A percentile compares a stretch with the other conserved stretches of the same genome.
These are phyloP conservation scores for Nesogale talazaci DNA, from an alignment of 2,113 vertebrate species.

Conservation along the genomic window DNA sequence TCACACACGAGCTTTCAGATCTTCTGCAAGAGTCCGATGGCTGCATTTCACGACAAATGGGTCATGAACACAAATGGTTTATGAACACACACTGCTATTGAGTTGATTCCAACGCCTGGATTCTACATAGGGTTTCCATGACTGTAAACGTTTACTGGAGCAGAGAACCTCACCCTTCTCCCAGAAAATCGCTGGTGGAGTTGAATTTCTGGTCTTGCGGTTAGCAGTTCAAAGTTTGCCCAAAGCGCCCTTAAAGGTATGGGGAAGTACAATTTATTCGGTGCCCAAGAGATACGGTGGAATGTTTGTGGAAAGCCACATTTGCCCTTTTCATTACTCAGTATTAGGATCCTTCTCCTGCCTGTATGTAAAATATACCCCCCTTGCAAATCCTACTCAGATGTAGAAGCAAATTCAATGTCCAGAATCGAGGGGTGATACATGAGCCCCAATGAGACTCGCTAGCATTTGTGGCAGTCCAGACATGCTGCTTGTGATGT, in stretches of 20 bases:
- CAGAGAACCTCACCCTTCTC: no score
- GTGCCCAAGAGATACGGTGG: neutral
- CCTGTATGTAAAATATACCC: neutral
- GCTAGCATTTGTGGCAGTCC: neutral
- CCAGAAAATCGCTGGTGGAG: no score
- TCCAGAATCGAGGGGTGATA: neutral
- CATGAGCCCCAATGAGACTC: neutral
- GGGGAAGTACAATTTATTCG: neutral
- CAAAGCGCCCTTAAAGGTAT: no score
- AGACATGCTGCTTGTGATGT: neutral
- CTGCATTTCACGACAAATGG: neutral
- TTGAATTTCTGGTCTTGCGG: no score
- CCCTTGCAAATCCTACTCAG: neutral
- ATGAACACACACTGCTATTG: no score
- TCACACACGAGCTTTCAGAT: no score
- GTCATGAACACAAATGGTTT: no score
- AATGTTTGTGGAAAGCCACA: neutral
- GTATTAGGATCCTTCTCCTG: neutral
- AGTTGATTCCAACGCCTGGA: no score
- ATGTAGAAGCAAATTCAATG: neutral
- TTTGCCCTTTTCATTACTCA: neutral
- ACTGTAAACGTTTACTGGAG: no score
- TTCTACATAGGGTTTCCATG: no score
- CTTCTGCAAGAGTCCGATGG: neutral
- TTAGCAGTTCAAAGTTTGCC: no score